These are phyloP conservation scores for Odobenus rosmarus DNA, from an alignment of 2,113 vertebrate genomes.

Conservation along the genomic window DNA sequence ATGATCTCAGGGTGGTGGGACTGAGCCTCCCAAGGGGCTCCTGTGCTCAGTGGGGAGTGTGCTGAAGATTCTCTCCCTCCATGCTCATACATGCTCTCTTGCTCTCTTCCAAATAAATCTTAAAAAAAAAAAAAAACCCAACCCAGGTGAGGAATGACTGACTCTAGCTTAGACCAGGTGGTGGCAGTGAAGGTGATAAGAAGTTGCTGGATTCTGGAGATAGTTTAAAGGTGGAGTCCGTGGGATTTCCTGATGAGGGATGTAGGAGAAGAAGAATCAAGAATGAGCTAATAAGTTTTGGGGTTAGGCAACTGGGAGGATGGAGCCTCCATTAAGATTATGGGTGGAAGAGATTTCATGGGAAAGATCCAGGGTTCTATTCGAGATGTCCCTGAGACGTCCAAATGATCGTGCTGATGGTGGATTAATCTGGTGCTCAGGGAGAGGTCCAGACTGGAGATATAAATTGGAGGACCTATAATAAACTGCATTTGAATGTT, in stretches of 20 bases:
- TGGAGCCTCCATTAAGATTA: not conserved
- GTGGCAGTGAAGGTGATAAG: not conserved
- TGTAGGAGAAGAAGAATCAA: not conserved
- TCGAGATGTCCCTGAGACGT: not conserved
- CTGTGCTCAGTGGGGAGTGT: not conserved
- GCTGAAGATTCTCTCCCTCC: not conserved
- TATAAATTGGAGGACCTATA: not conserved
- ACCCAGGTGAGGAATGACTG: not conserved
- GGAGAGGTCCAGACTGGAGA: not conserved
- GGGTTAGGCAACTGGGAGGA: not conserved
- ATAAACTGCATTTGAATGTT: not conserved
- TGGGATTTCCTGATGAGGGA: not conserved
- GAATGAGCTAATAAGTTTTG: not conserved
- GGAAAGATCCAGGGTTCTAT: not conserved
- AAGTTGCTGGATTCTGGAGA: not conserved
- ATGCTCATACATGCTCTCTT: not conserved
- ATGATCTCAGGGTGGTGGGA: not conserved
- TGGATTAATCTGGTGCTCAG: not conserved
- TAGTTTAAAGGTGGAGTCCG: not conserved
- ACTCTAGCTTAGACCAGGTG: not conserved
- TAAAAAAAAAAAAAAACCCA: not conserved
- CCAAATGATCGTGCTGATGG: too few species aligned
- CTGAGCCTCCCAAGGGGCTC: not conserved
- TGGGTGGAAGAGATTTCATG: not conserved
- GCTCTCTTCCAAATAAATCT: too few species aligned